Evolutionary conservation across 2,888 invertebrate species (phyloP), one percentile per base, ranked within the genome.

Genomic region (Corythucha ciliata): DNA sequence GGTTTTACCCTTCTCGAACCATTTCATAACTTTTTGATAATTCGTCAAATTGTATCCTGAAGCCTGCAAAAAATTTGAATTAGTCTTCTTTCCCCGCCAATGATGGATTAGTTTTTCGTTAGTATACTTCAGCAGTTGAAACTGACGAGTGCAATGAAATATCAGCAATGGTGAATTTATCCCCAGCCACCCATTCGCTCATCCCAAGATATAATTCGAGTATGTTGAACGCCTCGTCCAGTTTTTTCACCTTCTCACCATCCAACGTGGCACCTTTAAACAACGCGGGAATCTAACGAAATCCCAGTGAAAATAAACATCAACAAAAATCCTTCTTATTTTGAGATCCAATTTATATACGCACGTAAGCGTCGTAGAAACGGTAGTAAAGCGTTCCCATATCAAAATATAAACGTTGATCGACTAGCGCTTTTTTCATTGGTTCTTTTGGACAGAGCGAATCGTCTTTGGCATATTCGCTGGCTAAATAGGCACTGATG

Each of bases 381-480:
- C 79, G 74, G 55, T 75, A 72, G 68, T 80, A 85, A 4, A 91
- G 70, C 0, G 80, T 82, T 21, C 83, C 83, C 64, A 82, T 74
- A 63, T 89, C 88, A 67, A 88, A 89, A 69, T 80, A 84, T 52
- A 89, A 69, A 50, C 81, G 74, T 64, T 85, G 82, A 68, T 90
- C 85, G 41, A 91, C 81, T 2, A 80, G 51, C 1, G 83, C 89
- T 32, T 85, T 75, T 59, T 79, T 78, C 64, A 81, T 77, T 6
- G 85, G 78, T 61, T 87, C 84, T 63, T 80, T 83, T 2, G 90
- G 89, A 66, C 81, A 82, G 33, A 89, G 70, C 0, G 74, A 71
- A 63, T 81, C 83, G 62, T 82, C 78, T 67, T 84, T 84, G 50
- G 79, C 85, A 66, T 89, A 89, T 64, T 83, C 81, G 69, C 80